Percentiles rank a stretch among this genome's conserved stretches.
Evolutionary conservation across 2,888 invertebrate genomes (phyloP).

Genomic region (Selenia dentaria): DNA sequence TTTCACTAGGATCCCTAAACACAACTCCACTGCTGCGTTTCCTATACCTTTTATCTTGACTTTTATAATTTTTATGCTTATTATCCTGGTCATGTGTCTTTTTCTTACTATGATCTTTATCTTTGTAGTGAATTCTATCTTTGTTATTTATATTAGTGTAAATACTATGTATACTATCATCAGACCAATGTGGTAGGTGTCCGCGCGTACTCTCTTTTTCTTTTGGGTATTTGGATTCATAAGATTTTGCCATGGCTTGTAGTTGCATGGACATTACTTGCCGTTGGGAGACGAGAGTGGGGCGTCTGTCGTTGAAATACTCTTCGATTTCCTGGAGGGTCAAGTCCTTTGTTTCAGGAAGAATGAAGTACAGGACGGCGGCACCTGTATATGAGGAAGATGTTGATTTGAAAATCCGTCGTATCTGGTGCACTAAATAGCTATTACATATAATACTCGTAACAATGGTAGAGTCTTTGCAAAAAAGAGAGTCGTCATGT

Average conservation of each 20-base stretch:
- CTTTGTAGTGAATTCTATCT: too few relatives aligned
- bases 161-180: too few relatives aligned
- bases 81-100: background rate
- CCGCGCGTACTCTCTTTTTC: too few relatives aligned
- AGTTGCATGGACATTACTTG: constrained; percentile 41
- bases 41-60: background rate
- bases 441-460: too few relatives aligned
- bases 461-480: too few relatives aligned
- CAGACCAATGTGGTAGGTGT: too few relatives aligned
- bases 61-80: background rate
- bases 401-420: too few relatives aligned
- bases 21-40: background rate
- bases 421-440: too few relatives aligned
- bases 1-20: background rate
- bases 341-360: constrained; percentile 87
- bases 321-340: constrained; percentile 88
- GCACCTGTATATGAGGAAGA: too few relatives aligned
- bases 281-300: constrained; percentile 64
- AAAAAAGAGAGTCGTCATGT: too few relatives aligned
- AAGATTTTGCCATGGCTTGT: constrained; percentile 1
- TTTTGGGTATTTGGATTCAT: too few relatives aligned
- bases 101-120: background rate
- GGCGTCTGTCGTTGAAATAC: constrained; percentile 81
- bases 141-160: too few relatives aligned
- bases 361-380: constrained; percentile 79